Base-by-base conservation (phyloP, 1,140 invertebrate species). In the Lineus longissimus region DNA sequence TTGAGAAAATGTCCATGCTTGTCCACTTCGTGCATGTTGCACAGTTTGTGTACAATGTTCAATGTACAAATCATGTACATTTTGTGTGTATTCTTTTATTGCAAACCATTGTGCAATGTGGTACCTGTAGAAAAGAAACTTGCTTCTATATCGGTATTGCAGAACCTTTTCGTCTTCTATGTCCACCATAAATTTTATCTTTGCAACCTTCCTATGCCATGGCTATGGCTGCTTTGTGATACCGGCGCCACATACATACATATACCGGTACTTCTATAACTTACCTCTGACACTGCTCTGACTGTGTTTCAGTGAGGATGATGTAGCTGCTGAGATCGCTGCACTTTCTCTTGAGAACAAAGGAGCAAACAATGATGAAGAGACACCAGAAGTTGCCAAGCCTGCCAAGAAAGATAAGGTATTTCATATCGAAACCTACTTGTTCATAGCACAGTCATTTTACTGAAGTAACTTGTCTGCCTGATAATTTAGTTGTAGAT, bases 361-460 rank as follows among this genome's bases (percentile, higher is more conserved):
- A 41, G 70, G 58, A 19, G 71, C 69, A 17, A 82, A 64, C 63
- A 81, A 77, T 72, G 64, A 71, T 19, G 85, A 85, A 69, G 90
- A 89, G 80, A 87, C 87, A 33, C 57, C 17, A 40, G 55, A 43
- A 1, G 33, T 41, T 11, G 4, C n/a, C 11, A 13, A 54, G 57
- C 19, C 19, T 25, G 13, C 19, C 17, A 23, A 25, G 23, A 43
- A 31, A 27, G 31, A 23, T 11, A 27, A 9, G 23, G 6, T 7
- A 15, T 19, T n/a, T 23, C 11, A 43, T n/a, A 43, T 15, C 17
- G 23, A 43, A 45, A n/a, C 23, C 33, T 30, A 17, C 2, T 1
- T 1, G 1, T n/a, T 17, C n/a, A 2, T 1, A 19, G 19, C n/a
- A 55, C 17, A 27, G 27, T 9, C n/a, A 55, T 31, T 54, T 60